phyloP scores from a whole-genome alignment of 2,113 vertebrate genomes.

The Pongo abelii region DNA sequence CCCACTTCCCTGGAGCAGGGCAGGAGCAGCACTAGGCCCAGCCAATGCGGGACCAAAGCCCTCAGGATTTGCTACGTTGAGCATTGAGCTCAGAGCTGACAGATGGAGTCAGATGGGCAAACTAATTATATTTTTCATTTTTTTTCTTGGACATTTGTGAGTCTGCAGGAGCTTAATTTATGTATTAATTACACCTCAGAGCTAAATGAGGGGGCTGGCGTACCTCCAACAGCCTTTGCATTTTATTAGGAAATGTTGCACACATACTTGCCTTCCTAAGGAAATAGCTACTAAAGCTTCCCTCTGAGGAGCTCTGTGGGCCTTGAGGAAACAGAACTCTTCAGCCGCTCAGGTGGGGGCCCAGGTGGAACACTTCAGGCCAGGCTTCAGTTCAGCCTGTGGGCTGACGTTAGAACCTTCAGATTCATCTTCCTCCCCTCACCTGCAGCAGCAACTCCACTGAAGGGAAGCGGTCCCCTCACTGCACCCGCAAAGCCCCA shows the following conservation, averaged over 20 bases:
- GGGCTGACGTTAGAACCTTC: not conserved
- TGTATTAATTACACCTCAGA: conserved; percentile 85
- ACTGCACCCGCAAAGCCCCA: accelerated
- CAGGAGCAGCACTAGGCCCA: accelerated
- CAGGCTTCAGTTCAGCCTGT: not conserved
- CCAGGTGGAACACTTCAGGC: not conserved
- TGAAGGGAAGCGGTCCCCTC: accelerated
- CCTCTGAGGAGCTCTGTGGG: not conserved
- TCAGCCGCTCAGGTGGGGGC: not conserved
- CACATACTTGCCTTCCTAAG: not conserved
- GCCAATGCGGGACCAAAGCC: not conserved
- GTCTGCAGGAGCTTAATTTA: conserved; percentile 82
- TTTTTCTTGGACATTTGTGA: conserved; percentile 81
- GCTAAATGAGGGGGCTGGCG: conserved; percentile 79
- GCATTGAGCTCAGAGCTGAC: conserved; percentile 82
- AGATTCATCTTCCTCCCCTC: not conserved
- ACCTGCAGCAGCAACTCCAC: not conserved
- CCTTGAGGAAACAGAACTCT: not conserved
- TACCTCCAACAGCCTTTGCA: conserved; percentile 67
- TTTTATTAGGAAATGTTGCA: conserved; percentile 56
- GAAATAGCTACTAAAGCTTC: not conserved
- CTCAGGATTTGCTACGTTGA: conserved; percentile 35
- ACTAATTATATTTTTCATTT: conserved; percentile 85
- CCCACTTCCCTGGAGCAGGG: not conserved
- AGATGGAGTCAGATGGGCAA: conserved; percentile 84